Evolutionary conservation across 2,888 invertebrate genomes (phyloP).

Genomic region (Druceiella hillmani): DNA sequence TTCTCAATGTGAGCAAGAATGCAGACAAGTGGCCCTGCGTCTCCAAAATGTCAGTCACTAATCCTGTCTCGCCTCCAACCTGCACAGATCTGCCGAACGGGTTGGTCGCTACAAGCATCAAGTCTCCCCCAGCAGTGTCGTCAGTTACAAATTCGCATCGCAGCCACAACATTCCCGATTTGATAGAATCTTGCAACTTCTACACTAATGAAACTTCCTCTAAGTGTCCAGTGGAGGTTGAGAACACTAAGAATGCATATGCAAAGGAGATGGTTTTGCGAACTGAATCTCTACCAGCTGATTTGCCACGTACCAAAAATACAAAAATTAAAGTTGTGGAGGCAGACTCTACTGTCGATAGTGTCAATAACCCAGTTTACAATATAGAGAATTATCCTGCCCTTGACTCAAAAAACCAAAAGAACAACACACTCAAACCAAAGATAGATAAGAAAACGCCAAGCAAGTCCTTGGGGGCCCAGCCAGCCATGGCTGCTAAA

Average conservation of each 20-base stretch:
- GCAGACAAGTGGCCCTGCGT: conserved; percentile 25
- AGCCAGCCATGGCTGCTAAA: conserved; percentile 1
- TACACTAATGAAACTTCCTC: conserved; percentile 44
- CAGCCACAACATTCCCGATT: conserved; percentile 46
- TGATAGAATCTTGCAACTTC: conserved; percentile 49
- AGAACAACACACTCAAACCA: conserved; percentile 5
- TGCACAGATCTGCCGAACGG: too few relatives aligned
- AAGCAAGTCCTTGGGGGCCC: background rate
- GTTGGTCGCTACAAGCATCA: background rate
- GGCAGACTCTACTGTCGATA: conserved; percentile 20
- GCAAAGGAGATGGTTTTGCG: background rate
- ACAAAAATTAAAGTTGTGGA: conserved; percentile 25
- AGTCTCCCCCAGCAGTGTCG: background rate
- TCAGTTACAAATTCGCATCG: conserved; percentile 22
- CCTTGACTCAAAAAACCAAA: too few relatives aligned
- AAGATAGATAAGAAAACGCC: background rate
- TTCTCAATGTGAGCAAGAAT: background rate
- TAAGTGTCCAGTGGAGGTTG: too few relatives aligned
- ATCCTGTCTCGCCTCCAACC: conserved; percentile 6
- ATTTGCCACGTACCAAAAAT: conserved; percentile 16
- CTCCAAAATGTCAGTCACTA: conserved; percentile 15
- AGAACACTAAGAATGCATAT: background rate
- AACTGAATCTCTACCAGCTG: background rate
- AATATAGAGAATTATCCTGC: conserved; percentile 36
- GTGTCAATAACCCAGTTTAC: conserved; percentile 29